A percentile compares a stretch with the other conserved stretches of the same genome.
These are phyloP conservation scores for Gasterosteus aculeatus DNA, from an alignment of 2,113 vertebrate species.

Conservation along the genomic window DNA sequence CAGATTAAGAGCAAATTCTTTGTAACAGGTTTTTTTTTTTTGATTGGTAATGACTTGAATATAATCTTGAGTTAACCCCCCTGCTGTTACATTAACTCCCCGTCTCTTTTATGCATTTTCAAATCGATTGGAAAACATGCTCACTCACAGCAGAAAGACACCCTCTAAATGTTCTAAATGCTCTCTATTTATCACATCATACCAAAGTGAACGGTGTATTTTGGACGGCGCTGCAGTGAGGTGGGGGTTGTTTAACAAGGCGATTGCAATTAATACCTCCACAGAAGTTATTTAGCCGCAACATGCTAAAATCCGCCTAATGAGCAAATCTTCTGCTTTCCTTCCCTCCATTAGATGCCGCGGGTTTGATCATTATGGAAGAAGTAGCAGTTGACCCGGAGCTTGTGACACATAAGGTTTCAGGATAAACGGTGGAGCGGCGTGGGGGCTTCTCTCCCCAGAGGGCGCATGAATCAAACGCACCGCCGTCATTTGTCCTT, in stretches of 20 bases:
- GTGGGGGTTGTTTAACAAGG: conserved; percentile 62
- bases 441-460: conserved; percentile 37
- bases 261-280: conserved; percentile 66
- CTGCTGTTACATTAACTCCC: conserved; percentile 47
- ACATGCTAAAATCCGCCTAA: conserved; percentile 66
- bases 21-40: conserved; percentile 25
- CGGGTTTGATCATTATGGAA: conserved; percentile 33
- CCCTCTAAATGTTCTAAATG: background rate
- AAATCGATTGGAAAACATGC: conserved; percentile 50
- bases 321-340: conserved; percentile 61
- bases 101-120: conserved; percentile 32
- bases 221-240: conserved; percentile 26
- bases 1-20: conserved; percentile 35
- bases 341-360: conserved; percentile 38
- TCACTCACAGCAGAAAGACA: conserved; percentile 17
- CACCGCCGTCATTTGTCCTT: conserved; percentile 67
- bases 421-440: conserved; percentile 35
- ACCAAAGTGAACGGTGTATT: conserved; percentile 36
- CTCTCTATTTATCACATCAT: conserved; percentile 5
- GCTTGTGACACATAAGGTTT: conserved; percentile 53
- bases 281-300: conserved; percentile 68
- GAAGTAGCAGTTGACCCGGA: conserved; percentile 28
- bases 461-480: conserved; percentile 60
- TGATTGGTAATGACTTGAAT: conserved; percentile 36
- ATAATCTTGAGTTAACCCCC: conserved; percentile 36